Percentiles rank a stretch among this genome's conserved stretches.
Conservation (phyloP, 2,797 vertebrate genomes). For the Sciaenops ocellatus region DNA sequence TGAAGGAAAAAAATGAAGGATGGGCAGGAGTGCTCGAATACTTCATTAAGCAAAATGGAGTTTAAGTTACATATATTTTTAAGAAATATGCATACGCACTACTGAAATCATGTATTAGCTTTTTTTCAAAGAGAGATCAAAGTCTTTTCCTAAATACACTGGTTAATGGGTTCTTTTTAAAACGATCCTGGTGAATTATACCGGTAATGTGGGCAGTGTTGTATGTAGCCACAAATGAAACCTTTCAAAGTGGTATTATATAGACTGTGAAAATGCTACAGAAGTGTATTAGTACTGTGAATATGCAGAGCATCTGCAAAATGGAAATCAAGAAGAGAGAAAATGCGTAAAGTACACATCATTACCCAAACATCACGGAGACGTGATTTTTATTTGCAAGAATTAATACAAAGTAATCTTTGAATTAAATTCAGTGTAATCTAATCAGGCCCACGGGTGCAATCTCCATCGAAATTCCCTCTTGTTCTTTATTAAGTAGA, state of each 20-base stretch:
- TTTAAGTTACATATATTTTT: slow-evolving; percentile 14
- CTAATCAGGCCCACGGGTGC: slow-evolving; percentile 14
- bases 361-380: slow-evolving; percentile 9
- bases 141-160: slow-evolving; percentile 13
- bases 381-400: slow-evolving; percentile 19
- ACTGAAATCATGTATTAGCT: slow-evolving; percentile 1
- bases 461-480: slow-evolving; percentile 12
- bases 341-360: background rate
- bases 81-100: slow-evolving; percentile 15
- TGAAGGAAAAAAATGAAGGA: slow-evolving; percentile 16
- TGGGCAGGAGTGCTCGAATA: slow-evolving; percentile 4
- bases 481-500: slow-evolving; percentile 7
- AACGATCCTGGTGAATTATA: background rate
- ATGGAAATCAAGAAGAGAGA: background rate
- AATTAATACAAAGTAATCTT: slow-evolving; percentile 23
- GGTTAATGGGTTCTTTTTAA: slow-evolving; percentile 7
- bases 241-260: slow-evolving; percentile 12
- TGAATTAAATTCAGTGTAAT: slow-evolving; percentile 12
- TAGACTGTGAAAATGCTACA: slow-evolving; percentile 21
- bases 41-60: slow-evolving; percentile 12
- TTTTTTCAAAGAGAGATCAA: slow-evolving; percentile 3
- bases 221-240: slow-evolving; percentile 14
- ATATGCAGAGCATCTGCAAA: slow-evolving; percentile 9
- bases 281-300: slow-evolving; percentile 1
- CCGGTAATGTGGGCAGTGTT: background rate